These are phyloP conservation scores for Podarcis cretensis DNA, from an alignment of 2,113 vertebrate genomes.

Conservation along the genomic window DNA sequence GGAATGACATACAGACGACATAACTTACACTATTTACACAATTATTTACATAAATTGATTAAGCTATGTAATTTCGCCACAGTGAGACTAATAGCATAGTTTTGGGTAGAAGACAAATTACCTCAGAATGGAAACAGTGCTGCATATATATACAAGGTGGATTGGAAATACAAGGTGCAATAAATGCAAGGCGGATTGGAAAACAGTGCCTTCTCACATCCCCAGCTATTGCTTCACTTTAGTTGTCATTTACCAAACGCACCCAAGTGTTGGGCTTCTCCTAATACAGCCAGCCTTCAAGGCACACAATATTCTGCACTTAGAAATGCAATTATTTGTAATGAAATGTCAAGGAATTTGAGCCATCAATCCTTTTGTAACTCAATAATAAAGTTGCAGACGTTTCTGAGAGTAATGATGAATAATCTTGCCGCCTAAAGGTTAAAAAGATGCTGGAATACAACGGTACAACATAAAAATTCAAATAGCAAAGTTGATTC, in stretches of 20 bases:
- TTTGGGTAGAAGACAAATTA: no score
- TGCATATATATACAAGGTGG: no score
- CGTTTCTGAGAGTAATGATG: constrained; percentile 10
- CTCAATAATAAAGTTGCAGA: constrained; percentile 40
- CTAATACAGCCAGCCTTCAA: constrained; percentile 13
- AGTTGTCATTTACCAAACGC: background rate
- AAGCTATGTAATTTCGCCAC: no score
- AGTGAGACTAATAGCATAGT: no score
- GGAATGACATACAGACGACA: no score
- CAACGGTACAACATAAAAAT: background rate
- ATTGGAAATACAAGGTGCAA: no score
- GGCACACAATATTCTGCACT: constrained; percentile 9
- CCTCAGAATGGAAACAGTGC: no score
- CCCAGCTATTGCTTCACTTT: background rate
- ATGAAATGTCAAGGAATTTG: constrained; percentile 25
- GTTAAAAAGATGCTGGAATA: background rate
- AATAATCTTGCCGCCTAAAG: background rate
- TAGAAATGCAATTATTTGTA: constrained; percentile 49
- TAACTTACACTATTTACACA: no score
- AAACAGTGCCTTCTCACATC: no score
- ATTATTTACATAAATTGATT: no score
- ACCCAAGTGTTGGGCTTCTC: rapidly evolving
- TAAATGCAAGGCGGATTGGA: no score
- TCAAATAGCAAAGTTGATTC: constrained; percentile 2
- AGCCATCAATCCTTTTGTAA: constrained; percentile 40